Percentiles rank a stretch among this genome's conserved stretches.
Conservation (phyloP, 2,797 vertebrate species). For the Phalanger gymnotis region DNA sequence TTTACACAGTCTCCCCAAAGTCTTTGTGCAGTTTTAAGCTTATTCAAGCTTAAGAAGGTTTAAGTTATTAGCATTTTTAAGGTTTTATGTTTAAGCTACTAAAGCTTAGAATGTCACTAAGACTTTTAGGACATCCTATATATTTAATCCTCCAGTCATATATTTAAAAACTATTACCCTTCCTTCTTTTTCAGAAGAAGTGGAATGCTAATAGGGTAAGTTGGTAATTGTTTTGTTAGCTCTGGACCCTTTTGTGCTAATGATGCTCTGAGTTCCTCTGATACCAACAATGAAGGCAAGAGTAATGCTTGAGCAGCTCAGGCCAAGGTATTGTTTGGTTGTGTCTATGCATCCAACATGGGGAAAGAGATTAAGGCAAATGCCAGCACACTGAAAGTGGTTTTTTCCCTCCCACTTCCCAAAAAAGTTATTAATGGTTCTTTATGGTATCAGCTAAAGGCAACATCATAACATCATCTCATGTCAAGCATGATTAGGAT, state of each 20-base stretch:
- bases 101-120: background rate
- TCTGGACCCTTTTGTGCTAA: background rate
- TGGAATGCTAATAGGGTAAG: background rate
- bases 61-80: background rate
- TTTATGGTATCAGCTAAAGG: background rate
- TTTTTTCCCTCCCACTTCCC: no score
- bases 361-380: background rate
- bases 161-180: conserved; percentile 15
- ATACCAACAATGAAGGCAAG: background rate
- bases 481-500: conserved; percentile 38
- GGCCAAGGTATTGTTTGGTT: background rate
- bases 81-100: background rate
- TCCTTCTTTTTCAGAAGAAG: background rate
- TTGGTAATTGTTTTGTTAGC: background rate
- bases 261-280: background rate
- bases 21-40: background rate
- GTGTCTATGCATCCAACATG: background rate
- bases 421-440: background rate
- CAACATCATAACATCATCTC: background rate
- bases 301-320: background rate
- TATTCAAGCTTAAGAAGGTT: background rate
- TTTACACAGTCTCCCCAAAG: background rate
- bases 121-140: background rate
- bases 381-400: background rate
- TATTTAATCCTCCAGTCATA: background rate